Base-by-base conservation (phyloP, 2,888 invertebrate genomes). In the Crematogaster levior region DNA sequence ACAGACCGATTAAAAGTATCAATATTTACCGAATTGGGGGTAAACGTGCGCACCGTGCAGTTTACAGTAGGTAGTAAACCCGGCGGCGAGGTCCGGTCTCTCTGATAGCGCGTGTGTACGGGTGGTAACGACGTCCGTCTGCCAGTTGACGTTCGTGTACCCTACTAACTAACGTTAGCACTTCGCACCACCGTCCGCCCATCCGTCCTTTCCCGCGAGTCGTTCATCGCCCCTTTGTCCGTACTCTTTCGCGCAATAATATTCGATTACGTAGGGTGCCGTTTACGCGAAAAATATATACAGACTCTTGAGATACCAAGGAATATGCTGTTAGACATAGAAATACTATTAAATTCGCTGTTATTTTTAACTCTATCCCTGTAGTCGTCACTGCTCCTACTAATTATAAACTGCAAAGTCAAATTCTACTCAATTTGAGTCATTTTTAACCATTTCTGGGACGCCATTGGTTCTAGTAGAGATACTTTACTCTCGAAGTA, bases 1-100 rank as follows among this genome's bases (percentile, higher is more conserved):
- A 91, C 91, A 88, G 86, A 84, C 88, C 90, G 93, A 93, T 93
- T 93, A 93, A 93, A 92, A 93, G 90, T 92, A 92, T 92, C 92
- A 93, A 93, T 93, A 93, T 93, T 93, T 93, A 89, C 83, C 83
- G 84, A 85, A 90, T 88, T 87, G 82, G 85, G 84, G 84, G 85
- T 82, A 85, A 89, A 85, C 79, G 85, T 48, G 70, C 68, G 60
- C n/a, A n/a, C 58, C 79, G 65, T 75, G 37, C 66, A 83, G 79
- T 85, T 89, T 86, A 81, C 81, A 68, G 81, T 63, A 73, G 75
- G 82, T 75, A 75, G 77, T 40, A 75, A 74, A 61, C 77, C 66
- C 56, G 46, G 18, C 66, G 77, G 15, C 68, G 77, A 58, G 66
- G 56, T 43, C 53, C 77, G 66, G 77, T 68, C 68, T 27, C 63